Base-by-base conservation (phyloP, 2,797 vertebrate genomes). In the Eleutherodactylus coqui region DNA sequence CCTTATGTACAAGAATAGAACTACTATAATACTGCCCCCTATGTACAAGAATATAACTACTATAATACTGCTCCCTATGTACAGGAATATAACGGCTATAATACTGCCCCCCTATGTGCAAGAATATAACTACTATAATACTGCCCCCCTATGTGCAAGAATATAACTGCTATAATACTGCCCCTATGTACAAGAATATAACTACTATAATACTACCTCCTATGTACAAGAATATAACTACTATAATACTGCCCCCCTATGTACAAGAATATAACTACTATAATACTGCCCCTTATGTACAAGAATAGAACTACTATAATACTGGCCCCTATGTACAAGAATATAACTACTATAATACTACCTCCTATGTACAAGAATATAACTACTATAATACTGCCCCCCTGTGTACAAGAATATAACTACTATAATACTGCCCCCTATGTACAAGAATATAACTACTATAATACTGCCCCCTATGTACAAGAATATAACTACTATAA, bases 81-180 rank as follows among this genome's bases (percentile, higher is more conserved):
- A 60, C 55, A 60, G 13, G 55, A 27, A 60, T 60, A 60, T 60
- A 60, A 60, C 55, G 27, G 27, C 55, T 60, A 60, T 60, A 60
- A 60, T 60, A 60, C 55, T 60, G 55, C n/a, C 47, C 55, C 13
- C 55, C n/a, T 60, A 60, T 60, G 10, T 60, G 27, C 55, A 60
- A 27, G n/a, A 60, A 60, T 60, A 60, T 60, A 60, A 60, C 55
- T 60, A 60, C 55, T 60, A 60, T 60, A 60, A 60, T n/a, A n/a
- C n/a, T n/a, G n/a, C n/a, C n/a, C n/a, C n/a, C n/a, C n/a, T n/a
- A n/a, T n/a, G n/a, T n/a, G n/a, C 55, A 60, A 27, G 55, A 60
- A 60, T 60, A 60, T 60, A 60, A 60, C 55, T 60, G 27, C 55
- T 60, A 60, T 60, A 27, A 27, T 60, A 60, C 55, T 60, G n/a